Percentiles rank a stretch among this genome's conserved stretches.
These are phyloP conservation scores for Choloepus didactylus DNA, from an alignment of 2,797 vertebrate species.

Conservation along the genomic window DNA sequence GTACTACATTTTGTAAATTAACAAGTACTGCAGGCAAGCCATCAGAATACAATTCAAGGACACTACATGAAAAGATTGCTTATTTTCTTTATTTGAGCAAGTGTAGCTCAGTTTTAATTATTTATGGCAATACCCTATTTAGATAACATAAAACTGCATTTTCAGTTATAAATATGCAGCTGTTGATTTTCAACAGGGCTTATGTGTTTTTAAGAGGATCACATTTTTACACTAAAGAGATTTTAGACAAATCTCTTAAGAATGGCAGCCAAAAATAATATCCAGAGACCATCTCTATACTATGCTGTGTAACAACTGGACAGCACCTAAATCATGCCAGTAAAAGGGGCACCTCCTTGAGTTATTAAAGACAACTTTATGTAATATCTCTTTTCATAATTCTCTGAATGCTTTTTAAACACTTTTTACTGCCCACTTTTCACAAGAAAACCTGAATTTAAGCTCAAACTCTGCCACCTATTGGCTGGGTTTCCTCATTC, in stretches of 20 bases:
- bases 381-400: background rate
- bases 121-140: background rate
- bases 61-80: background rate
- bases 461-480: background rate
- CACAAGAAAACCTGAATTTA: background rate
- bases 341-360: background rate
- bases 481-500: background rate
- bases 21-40: background rate
- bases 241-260: background rate
- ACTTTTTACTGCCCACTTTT: background rate
- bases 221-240: background rate
- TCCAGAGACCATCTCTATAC: too few species aligned
- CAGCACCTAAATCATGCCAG: background rate
- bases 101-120: background rate
- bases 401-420: background rate
- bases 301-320: background rate
- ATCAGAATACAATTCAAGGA: background rate
- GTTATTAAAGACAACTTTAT: background rate
- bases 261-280: background rate
- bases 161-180: background rate
- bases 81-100: background rate
- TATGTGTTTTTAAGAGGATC: background rate
- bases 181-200: background rate
- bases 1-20: background rate
- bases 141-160: background rate